Percentiles rank a stretch among this genome's conserved stretches.
Evolutionary conservation across 1,140 invertebrate genomes (phyloP).

Genomic region (Fopius arisanus): DNA sequence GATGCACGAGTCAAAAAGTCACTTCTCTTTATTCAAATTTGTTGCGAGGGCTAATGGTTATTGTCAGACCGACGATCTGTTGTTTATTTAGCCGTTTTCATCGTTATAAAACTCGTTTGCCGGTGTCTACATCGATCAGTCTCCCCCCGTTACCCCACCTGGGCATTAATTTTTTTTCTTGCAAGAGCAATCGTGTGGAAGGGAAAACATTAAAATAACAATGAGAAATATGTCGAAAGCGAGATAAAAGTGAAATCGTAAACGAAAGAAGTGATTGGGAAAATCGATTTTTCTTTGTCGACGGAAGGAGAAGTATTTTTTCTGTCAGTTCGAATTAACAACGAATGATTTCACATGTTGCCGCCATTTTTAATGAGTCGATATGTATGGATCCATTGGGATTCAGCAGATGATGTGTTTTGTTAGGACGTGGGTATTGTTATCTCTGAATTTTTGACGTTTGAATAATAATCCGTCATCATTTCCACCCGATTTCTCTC

Average conservation of each 20-base stretch:
- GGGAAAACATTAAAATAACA: conserved; percentile 23
- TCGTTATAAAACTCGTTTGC: conserved; percentile 20
- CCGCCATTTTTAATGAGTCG: not conserved
- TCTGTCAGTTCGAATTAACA: not conserved
- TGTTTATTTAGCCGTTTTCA: conserved; percentile 22
- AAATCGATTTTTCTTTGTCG: not conserved
- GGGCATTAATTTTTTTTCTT: not conserved
- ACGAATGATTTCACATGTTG: not conserved
- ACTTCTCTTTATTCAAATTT: conserved; percentile 5
- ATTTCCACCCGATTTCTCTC: too few species aligned
- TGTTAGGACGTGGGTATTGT: not conserved
- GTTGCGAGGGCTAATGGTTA: not conserved
- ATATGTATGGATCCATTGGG: conserved; percentile 6
- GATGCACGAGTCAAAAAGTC: not conserved
- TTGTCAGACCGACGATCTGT: not conserved
- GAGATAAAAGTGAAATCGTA: not conserved
- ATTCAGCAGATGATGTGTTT: not conserved
- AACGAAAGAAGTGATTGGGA: not conserved
- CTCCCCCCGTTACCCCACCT: not conserved
- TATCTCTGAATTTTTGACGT: not conserved
- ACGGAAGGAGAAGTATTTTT: not conserved
- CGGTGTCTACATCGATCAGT: not conserved
- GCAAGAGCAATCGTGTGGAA: not conserved
- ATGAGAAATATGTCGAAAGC: not conserved
- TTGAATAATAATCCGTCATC: not conserved